Percentiles rank a stretch among this genome's conserved stretches.
These are phyloP conservation scores for Maniola hyperantus DNA, from an alignment of 2,888 invertebrate species.

Conservation along the genomic window DNA sequence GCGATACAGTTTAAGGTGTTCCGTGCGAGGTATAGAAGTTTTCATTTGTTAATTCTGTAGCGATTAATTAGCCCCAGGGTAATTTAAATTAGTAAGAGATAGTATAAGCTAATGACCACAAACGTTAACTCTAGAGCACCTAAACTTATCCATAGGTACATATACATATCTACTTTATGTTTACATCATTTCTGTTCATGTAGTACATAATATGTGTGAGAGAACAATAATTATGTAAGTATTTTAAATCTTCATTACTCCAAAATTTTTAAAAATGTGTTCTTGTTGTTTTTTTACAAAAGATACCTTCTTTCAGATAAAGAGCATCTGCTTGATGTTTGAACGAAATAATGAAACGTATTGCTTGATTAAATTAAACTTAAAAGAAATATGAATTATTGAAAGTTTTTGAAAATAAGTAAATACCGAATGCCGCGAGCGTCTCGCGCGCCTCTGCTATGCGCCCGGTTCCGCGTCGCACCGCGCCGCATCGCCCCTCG, in stretches of 20 bases:
- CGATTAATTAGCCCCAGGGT: slow-evolving; percentile 35
- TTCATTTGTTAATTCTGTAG: slow-evolving; percentile 39
- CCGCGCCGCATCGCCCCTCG: slow-evolving; percentile 17
- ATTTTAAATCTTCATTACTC: slow-evolving; percentile 29
- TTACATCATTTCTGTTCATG: slow-evolving; percentile 65
- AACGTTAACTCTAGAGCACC: slow-evolving; percentile 73
- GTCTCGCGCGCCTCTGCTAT: slow-evolving; percentile 62
- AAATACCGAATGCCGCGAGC: slow-evolving; percentile 48
- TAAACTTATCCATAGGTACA: slow-evolving; percentile 70
- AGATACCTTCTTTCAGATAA: slow-evolving; percentile 54
- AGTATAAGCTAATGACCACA: slow-evolving; percentile 53
- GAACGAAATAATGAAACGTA: slow-evolving; percentile 8
- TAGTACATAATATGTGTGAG: slow-evolving; percentile 49
- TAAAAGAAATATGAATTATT: slow-evolving; percentile 3
- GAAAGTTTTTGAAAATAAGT: slow-evolving; percentile 10
- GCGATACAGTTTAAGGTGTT: slow-evolving; percentile 79
- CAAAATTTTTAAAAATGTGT: neutral
- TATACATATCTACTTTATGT: slow-evolving; percentile 46
- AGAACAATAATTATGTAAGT: slow-evolving; percentile 40
- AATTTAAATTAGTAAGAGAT: slow-evolving; percentile 20
- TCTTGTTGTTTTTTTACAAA: slow-evolving; percentile 24
- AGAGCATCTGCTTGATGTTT: slow-evolving; percentile 40
- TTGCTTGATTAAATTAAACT: neutral
- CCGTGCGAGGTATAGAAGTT: slow-evolving; percentile 75
- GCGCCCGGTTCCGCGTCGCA: slow-evolving; percentile 60